Conservation (phyloP, 2,888 invertebrate genomes). For the Drosophila maculinotata region DNA sequence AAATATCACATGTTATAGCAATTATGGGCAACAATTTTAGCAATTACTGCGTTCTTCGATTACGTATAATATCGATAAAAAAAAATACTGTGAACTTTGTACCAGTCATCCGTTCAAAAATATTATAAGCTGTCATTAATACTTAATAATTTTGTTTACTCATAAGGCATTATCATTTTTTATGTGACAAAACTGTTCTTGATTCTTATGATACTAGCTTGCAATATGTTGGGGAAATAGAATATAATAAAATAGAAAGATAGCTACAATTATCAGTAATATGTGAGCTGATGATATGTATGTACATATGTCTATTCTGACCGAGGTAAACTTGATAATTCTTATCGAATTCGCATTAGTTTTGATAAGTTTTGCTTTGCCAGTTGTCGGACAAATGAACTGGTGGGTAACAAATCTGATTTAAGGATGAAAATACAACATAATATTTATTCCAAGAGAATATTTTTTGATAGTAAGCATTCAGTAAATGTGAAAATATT, state of each 20-base stretch:
- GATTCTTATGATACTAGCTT: background rate
- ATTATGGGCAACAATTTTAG: slow-evolving; percentile 8
- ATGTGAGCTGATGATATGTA: background rate
- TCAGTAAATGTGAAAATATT: too few species aligned
- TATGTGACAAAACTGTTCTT: background rate
- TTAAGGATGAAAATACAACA: background rate
- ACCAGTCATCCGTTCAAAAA: slow-evolving; percentile 33
- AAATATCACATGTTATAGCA: background rate
- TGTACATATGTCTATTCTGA: background rate
- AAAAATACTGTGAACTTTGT: slow-evolving; percentile 24
- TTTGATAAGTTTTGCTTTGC: slow-evolving; percentile 1
- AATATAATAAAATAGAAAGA: slow-evolving; percentile 4
- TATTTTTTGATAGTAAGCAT: too few species aligned
- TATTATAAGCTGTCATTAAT: slow-evolving; percentile 20
- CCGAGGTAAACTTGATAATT: slow-evolving; percentile 16
- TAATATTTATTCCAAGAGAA: too few species aligned
- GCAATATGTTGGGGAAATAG: slow-evolving; percentile 1
- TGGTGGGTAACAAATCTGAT: background rate
- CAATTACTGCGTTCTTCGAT: slow-evolving; percentile 6
- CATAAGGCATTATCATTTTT: slow-evolving; percentile 16
- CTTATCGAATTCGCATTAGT: slow-evolving; percentile 14
- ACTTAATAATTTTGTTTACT: background rate
- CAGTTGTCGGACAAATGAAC: background rate
- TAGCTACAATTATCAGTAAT: slow-evolving; percentile 33
- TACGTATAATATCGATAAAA: slow-evolving; percentile 11